Evolutionary conservation across 1,140 invertebrate species (phyloP), one percentile per base, ranked within the genome.

Genomic region (Ctenoplectra terminalis): DNA sequence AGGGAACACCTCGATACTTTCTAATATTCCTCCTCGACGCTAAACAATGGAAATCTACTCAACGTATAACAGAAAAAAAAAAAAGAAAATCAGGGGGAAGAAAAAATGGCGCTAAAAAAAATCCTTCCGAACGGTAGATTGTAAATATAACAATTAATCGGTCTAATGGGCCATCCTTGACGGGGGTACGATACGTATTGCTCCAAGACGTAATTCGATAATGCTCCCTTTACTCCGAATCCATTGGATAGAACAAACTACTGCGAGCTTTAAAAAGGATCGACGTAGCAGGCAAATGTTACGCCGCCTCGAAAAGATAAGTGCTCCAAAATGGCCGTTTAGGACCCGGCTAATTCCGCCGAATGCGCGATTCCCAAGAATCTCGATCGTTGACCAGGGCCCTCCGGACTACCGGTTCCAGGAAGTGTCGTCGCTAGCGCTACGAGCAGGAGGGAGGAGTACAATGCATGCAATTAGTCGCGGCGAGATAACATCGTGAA

Each of bases 391-490:
- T 50, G n/a, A 31, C n/a, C 43, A 40, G 40, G 37, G 0, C 40
- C 5, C 43, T n/a, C 26, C 11, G 9, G 17, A 64, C 56, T 71
- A 64, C 48, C 64, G 40, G 46, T 72, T 82, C 82, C 74, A 56
- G 43, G 77, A 84, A 81, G 48, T 52, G 40, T 56, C 43, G 64
- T 52, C 74, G 46, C 26, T 34, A 43, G 79, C 15, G 34, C 31
- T 61, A 64, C 17, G n/a, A 50, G 7, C 34, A 43, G 20, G 69
- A n/a, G 23, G 50, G 17, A 40, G 17, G 74, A 70, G 58, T 50
- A 87, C 88, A 87, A 88, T 90, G 82, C 85, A 76, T 72, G 86
- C 86, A 90, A 90, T 90, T 90, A 90, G 87, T 84, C 82, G 78
- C n/a, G 61, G 52, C 54, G 40, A 86, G 87, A 89, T 90, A 87